Percentiles rank a stretch among this genome's conserved stretches.
These are phyloP conservation scores for Notarius quadriscutis DNA, from an alignment of 2,113 vertebrate genomes.

Conservation along the genomic window DNA sequence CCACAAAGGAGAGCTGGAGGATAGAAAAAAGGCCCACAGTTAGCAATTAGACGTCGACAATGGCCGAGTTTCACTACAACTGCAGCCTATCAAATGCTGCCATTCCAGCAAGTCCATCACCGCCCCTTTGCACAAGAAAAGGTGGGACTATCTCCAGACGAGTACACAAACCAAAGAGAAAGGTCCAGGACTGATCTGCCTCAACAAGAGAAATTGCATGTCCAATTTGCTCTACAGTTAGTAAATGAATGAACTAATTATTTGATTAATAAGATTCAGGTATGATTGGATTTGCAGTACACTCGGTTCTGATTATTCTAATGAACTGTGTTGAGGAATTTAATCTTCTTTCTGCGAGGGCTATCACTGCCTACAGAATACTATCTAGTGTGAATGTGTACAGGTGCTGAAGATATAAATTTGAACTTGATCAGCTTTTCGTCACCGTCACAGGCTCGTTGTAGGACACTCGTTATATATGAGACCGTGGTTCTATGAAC, in stretches of 20 bases:
- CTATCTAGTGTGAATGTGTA: background rate
- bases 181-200: background rate
- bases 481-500: background rate
- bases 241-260: background rate
- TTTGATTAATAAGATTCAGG: background rate
- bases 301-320: background rate
- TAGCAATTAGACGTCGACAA: conserved; percentile 70
- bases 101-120: conserved; percentile 11
- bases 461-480: background rate
- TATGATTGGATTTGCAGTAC: background rate
- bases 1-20: conserved; percentile 61
- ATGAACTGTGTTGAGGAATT: background rate
- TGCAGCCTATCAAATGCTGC: conserved; percentile 61
- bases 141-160: background rate
- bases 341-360: conserved; percentile 1
- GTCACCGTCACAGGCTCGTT: background rate
- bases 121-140: background rate
- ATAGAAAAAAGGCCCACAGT: conserved; percentile 74
- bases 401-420: background rate
- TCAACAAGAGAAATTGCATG: background rate
- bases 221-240: background rate
- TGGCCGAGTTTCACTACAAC: conserved; percentile 64
- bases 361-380: background rate
- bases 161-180: background rate
- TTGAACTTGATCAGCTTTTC: background rate